Conservation (phyloP, 2,113 vertebrate species). For the Ammodytes marinus region DNA sequence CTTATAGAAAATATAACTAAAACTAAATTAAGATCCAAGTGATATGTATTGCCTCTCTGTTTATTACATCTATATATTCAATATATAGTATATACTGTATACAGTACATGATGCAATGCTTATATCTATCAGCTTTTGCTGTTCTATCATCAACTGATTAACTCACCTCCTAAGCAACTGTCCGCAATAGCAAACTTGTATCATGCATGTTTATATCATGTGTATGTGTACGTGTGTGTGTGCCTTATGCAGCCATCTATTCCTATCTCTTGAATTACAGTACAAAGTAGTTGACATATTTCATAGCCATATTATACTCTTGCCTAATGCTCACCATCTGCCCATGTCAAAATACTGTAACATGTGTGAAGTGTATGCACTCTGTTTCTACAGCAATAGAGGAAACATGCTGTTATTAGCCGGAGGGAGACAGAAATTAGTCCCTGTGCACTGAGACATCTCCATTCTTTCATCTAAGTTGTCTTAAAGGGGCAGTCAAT, state of each 20-base stretch:
- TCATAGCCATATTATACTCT: background rate
- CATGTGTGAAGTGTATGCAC: slow-evolving; percentile 27
- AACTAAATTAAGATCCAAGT: too few species aligned
- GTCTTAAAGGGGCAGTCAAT: background rate
- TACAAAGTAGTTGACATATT: slow-evolving; percentile 1
- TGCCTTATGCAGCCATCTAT: background rate
- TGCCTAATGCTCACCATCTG: slow-evolving; percentile 1
- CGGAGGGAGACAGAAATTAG: background rate
- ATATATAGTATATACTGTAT: too few species aligned
- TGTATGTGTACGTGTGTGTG: background rate
- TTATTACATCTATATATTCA: too few species aligned
- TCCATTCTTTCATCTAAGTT: slow-evolving; percentile 48
- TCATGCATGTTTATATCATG: too few species aligned
- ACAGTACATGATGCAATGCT: too few species aligned
- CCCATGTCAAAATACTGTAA: background rate
- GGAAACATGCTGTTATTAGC: slow-evolving; percentile 8
- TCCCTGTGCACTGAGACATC: slow-evolving; percentile 8
- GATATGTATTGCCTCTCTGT: too few species aligned
- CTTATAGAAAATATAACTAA: too few species aligned
- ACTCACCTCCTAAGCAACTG: too few species aligned
- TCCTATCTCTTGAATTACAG: background rate
- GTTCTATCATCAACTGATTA: too few species aligned
- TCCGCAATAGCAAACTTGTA: too few species aligned
- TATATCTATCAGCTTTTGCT: too few species aligned
- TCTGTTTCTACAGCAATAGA: slow-evolving; percentile 17